phyloP scores from a whole-genome alignment of 2,888 invertebrate species.

The Hirtodrosophila confusa region DNA sequence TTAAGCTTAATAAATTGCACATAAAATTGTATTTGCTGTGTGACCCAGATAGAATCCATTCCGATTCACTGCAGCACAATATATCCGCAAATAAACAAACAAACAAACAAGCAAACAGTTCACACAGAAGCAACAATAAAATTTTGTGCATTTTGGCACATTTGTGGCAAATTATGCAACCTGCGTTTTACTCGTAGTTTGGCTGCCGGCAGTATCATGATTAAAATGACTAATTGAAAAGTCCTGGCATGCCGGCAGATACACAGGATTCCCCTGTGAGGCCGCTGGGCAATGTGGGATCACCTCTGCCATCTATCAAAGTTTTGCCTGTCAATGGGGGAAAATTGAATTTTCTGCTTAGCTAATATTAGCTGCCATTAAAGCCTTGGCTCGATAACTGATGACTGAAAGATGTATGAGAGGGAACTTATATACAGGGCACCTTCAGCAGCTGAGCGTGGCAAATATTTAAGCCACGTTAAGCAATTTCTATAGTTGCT shows the following conservation, averaged over 20 bases:
- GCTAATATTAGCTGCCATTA: constrained; percentile 2
- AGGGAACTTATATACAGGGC: not conserved
- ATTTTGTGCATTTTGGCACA: constrained; percentile 50
- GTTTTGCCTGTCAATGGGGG: constrained; percentile 39
- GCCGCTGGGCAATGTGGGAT: not conserved
- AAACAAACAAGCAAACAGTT: constrained; percentile 24
- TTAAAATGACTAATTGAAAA: constrained; percentile 73
- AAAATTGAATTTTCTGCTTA: constrained; percentile 37
- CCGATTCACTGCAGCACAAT: constrained; percentile 37
- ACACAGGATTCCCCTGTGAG: no score
- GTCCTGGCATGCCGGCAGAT: constrained; percentile 19
- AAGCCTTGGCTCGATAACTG: not conserved
- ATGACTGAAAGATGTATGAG: not conserved
- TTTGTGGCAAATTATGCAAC: constrained; percentile 39
- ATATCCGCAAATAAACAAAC: constrained; percentile 64
- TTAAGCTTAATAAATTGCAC: constrained; percentile 9
- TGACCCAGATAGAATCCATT: constrained; percentile 61
- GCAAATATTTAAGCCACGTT: constrained; percentile 3
- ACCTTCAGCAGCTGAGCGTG: no score
- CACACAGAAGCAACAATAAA: constrained; percentile 16
- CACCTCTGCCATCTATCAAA: constrained; percentile 56
- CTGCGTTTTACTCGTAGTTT: not conserved
- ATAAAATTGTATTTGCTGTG: constrained; percentile 31
- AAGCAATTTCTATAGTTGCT: not conserved
- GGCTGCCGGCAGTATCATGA: constrained; percentile 32